These are phyloP conservation scores for Pterocles orientalis DNA, from an alignment of 2,113 vertebrate genomes.

Conservation along the genomic window DNA sequence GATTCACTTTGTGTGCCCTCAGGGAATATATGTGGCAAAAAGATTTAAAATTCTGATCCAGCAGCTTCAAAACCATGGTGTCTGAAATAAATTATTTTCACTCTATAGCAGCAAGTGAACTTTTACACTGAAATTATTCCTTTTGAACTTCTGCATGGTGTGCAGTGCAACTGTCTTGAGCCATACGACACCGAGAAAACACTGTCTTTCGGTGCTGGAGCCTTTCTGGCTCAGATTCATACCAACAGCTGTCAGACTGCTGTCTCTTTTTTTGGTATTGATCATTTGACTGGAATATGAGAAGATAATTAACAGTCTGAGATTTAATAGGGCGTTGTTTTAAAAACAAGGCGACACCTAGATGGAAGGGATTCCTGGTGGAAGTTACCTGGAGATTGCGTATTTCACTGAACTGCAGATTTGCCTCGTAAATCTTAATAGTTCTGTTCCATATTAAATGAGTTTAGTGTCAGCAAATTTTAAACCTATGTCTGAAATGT, in stretches of 20 bases:
- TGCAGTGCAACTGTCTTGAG: not conserved
- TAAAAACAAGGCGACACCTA: not conserved
- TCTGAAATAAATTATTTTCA: constrained; percentile 72
- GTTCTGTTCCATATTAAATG: constrained; percentile 10
- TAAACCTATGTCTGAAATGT: constrained; percentile 31
- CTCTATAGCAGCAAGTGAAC: constrained; percentile 49
- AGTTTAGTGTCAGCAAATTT: constrained; percentile 52
- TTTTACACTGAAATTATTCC: constrained; percentile 54
- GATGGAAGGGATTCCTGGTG: not conserved
- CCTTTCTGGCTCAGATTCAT: not conserved
- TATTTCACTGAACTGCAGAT: not conserved
- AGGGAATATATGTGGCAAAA: constrained; percentile 63
- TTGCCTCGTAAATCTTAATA: constrained; percentile 9
- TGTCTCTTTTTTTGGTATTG: not conserved
- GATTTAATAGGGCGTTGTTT: not conserved
- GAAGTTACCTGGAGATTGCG: constrained; percentile 1
- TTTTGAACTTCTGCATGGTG: constrained; percentile 40
- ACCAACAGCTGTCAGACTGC: not conserved
- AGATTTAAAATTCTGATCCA: constrained; percentile 75
- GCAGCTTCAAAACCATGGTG: constrained; percentile 59
- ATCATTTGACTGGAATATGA: constrained; percentile 25
- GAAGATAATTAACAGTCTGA: not conserved
- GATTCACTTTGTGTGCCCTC: constrained; percentile 54
- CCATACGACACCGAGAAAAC: not conserved
- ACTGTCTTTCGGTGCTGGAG: rapidly evolving